Conservation (phyloP, 2,797 vertebrate species). For the Amblyraja radiata region DNA sequence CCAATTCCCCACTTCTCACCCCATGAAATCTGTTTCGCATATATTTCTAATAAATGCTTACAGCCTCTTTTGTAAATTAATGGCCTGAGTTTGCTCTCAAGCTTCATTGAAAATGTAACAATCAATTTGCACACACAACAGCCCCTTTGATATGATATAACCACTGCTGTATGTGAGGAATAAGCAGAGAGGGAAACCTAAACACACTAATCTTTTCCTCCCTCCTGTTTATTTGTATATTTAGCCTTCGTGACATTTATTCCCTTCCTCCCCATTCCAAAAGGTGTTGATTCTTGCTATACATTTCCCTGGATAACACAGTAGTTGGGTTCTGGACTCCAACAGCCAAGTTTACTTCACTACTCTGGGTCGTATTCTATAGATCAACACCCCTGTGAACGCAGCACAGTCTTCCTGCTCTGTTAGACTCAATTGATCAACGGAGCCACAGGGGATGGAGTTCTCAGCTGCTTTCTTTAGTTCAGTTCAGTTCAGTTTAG, state of each 20-base stretch:
- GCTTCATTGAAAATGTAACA: slow-evolving; percentile 9
- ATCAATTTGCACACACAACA: neutral
- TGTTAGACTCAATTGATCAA: neutral
- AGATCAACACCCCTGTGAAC: neutral
- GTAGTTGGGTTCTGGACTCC: neutral
- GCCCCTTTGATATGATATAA: slow-evolving; percentile 1
- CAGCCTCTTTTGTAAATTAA: neutral
- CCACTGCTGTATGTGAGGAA: neutral
- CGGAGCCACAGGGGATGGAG: neutral
- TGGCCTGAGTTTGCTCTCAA: neutral
- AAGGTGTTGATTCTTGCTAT: neutral
- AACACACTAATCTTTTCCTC: neutral
- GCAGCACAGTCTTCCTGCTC: neutral
- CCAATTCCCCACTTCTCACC: neutral
- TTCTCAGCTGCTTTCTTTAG: neutral
- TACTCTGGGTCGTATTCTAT: neutral
- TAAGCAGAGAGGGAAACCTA: neutral
- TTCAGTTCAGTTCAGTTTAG: no score
- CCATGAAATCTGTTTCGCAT: neutral
- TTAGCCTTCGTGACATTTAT: neutral
- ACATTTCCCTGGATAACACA: neutral
- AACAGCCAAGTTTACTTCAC: neutral
- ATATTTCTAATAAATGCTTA: neutral
- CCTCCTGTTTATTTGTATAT: neutral
- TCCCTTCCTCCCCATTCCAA: neutral